Evolutionary conservation across 2,113 vertebrate genomes (phyloP), one percentile per base, ranked within the genome.

Genomic region (Myotis lucifugus): DNA sequence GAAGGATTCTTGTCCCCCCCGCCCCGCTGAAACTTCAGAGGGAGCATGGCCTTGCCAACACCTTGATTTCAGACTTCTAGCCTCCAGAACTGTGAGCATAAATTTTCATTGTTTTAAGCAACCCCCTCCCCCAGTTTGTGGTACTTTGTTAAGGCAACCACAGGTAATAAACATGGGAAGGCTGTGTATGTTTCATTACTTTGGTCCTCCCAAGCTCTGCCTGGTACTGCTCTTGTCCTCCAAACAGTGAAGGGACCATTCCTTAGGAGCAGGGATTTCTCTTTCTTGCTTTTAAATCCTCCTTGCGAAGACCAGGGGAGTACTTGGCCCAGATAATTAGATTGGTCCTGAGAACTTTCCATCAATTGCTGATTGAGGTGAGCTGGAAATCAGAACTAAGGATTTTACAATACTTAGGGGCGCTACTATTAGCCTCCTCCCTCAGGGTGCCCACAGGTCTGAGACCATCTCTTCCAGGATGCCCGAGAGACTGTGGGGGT

Each of bases 321-420:
- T 15, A 12, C 40, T 90, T 29, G 50, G 40, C 29, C 46, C 61
- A 32, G 69, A 32, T 10, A 50, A 37, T 48, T 32, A 27, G 61
- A 27, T 83, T 25, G 15, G 1, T 6, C 6, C 9, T 15, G 34
- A 27, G 32, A 69, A 10, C 11, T 40, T n/a, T 50, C 14, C 54
- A 18, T 21, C 59, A 59, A 34, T n/a, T 52, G 19, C 46, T 46
- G 59, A 52, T 56, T 23, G 12, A 61, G 18, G 18, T n/a, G n/a
- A 61, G 19, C 23, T n/a, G 29, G 59, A 42, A 61, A 11, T 10
- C 2, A 3, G 14, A 6, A 69, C 21, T 18, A 70, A 67, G 40
- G 3, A 4, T 23, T 46, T 8, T 27, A 32, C 29, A 64, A 3
- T 7, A 54, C 7, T 11, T 3, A 50, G 9, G 3, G 4, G 13